Percentiles rank a stretch among this genome's conserved stretches.
phyloP scores from a whole-genome alignment of 53 echinoderm and acorn worm species.

The Stichopus horrens region DNA sequence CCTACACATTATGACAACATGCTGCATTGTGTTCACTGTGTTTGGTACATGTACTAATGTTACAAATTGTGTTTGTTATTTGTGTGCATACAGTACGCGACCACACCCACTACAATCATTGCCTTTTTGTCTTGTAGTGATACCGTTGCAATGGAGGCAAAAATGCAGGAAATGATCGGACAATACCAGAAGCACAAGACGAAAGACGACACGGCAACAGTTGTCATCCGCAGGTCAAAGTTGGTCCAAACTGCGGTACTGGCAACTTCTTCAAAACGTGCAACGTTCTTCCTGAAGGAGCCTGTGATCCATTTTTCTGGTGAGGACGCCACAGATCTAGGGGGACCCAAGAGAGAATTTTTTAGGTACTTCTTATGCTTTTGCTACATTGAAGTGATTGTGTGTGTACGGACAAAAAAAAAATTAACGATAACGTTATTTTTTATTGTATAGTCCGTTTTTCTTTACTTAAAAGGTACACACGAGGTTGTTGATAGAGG shows the following conservation, averaged over 20 bases:
- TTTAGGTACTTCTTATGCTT: constrained; percentile 3
- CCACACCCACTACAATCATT: too few relatives aligned
- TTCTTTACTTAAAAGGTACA: too few relatives aligned
- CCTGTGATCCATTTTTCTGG: constrained; percentile 31
- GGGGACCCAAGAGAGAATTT: constrained; percentile 42
- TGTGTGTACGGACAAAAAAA: too few relatives aligned
- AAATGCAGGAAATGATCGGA: constrained; percentile 11
- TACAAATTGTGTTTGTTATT: too few relatives aligned
- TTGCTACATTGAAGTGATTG: too few relatives aligned
- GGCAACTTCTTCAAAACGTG: background rate
- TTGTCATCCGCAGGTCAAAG: background rate
- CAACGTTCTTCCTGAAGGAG: background rate
- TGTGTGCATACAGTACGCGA: too few relatives aligned
- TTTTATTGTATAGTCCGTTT: too few relatives aligned
- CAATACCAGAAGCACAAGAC: background rate
- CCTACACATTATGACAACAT: too few relatives aligned
- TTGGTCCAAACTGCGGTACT: background rate
- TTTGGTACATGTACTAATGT: too few relatives aligned
- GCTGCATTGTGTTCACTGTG: too few relatives aligned
- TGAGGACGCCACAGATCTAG: constrained; percentile 27
- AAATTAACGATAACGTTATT: too few relatives aligned
- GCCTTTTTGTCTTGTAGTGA: background rate
- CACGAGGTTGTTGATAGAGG: too few relatives aligned
- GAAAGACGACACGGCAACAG: background rate
- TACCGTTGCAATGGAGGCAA: background rate